A percentile compares a stretch with the other conserved stretches of the same genome.
Evolutionary conservation across 2,797 vertebrate species (phyloP).

Genomic region (Fistularia commersonii): DNA sequence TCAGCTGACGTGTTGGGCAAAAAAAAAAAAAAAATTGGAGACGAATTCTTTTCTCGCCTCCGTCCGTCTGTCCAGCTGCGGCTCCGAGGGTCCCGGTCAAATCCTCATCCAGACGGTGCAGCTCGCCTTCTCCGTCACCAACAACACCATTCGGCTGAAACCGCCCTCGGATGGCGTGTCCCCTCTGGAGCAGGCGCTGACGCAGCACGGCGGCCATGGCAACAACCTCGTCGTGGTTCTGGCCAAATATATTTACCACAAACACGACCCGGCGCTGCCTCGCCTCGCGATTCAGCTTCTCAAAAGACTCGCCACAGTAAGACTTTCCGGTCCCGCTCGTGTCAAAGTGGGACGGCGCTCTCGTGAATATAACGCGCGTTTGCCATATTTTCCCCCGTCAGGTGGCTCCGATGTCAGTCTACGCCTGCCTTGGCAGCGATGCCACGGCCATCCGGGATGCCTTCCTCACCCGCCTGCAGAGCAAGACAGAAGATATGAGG

Average conservation of each 20-base stretch:
- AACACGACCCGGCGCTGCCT: conserved; percentile 91
- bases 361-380: too few species aligned
- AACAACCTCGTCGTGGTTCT: conserved; percentile 94
- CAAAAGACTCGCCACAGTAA: conserved; percentile 92
- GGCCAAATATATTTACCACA: conserved; percentile 98
- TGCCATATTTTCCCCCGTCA: conserved; percentile 33
- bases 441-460: conserved; percentile 93
- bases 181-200: conserved; percentile 92
- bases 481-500: conserved; percentile 93
- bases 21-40: too few species aligned
- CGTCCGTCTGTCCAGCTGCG: conserved; percentile 70
- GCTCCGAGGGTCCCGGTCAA: conserved; percentile 89
- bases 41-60: neutral
- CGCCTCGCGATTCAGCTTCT: conserved; percentile 94
- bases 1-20: neutral
- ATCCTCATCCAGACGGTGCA: conserved; percentile 96
- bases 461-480: conserved; percentile 91
- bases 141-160: conserved; percentile 94
- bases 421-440: conserved; percentile 92
- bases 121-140: conserved; percentile 93
- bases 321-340: rapidly evolving
- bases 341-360: too few species aligned
- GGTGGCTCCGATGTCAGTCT: conserved; percentile 98
- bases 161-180: conserved; percentile 86
- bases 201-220: conserved; percentile 92